Evolutionary conservation across 2,797 vertebrate genomes (phyloP).

Genomic region (Botia almorhae): DNA sequence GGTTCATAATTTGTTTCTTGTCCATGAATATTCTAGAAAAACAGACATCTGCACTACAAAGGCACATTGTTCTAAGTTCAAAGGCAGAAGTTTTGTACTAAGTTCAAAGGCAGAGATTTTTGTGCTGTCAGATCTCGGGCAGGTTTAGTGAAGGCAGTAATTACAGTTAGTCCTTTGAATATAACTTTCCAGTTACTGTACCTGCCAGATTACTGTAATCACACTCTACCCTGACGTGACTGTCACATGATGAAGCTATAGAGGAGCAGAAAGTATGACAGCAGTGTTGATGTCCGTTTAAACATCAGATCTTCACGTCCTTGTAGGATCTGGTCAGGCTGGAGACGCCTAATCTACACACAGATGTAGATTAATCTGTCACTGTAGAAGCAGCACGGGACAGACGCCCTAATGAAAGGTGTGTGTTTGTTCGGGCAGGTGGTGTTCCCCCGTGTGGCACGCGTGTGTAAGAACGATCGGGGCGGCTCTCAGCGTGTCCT

Average conservation of each 20-base stretch:
- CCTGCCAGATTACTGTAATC: slow-evolving; percentile 54
- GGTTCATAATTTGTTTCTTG: slow-evolving; percentile 19
- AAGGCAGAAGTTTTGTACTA: not conserved
- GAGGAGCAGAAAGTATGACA: not conserved
- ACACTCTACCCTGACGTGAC: not conserved
- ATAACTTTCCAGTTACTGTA: slow-evolving; percentile 37
- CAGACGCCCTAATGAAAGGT: not conserved
- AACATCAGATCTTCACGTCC: no score
- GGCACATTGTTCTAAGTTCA: slow-evolving; percentile 24
- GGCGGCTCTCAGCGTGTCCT: slow-evolving; percentile 96
- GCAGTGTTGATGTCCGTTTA: not conserved
- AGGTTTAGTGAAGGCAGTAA: slow-evolving; percentile 15
- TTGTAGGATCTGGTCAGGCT: no score
- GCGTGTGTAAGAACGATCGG: slow-evolving; percentile 96
- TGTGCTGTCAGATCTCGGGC: not conserved
- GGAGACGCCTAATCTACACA: no score
- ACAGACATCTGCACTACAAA: slow-evolving; percentile 7
- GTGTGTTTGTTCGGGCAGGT: slow-evolving; percentile 77
- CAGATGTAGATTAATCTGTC: no score
- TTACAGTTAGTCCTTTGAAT: slow-evolving; percentile 25
- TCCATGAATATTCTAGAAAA: not conserved
- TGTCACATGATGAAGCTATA: not conserved
- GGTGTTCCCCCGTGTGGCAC: slow-evolving; percentile 94
- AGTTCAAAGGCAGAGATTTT: not conserved
- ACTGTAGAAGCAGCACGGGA: no score